Conservation (phyloP, 2,797 vertebrate species). For the Acipenser transmontanus region DNA sequence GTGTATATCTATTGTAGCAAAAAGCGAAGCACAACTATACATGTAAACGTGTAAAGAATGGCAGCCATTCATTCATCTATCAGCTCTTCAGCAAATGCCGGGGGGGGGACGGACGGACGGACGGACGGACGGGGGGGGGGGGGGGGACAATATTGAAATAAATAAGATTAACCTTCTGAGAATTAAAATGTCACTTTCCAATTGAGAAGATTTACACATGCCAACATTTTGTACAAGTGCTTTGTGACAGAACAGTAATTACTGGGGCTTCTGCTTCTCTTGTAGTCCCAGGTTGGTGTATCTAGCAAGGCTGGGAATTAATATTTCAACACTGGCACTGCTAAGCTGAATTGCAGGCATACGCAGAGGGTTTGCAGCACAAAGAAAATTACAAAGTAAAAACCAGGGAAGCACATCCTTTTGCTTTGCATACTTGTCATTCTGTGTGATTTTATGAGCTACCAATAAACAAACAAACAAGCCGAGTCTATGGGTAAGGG, state of each 20-base stretch:
- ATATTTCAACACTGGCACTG: not conserved
- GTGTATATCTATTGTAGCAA: no score
- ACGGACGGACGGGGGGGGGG: not conserved
- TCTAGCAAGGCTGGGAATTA: not conserved
- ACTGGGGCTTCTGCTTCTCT: not conserved
- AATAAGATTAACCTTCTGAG: not conserved
- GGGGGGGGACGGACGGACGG: no score
- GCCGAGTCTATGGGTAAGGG: not conserved
- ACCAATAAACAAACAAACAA: slow-evolving; percentile 1
- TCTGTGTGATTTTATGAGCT: not conserved
- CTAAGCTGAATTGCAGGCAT: not conserved
- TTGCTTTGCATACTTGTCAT: slow-evolving; percentile 4
- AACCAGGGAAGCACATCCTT: not conserved
- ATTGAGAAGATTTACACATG: not conserved
- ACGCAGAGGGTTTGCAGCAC: not conserved
- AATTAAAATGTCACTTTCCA: not conserved
- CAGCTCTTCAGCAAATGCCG: not conserved
- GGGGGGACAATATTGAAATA: not conserved
- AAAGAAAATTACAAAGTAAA: slow-evolving; percentile 2
- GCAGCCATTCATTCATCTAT: not conserved
- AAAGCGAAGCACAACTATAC: no score
- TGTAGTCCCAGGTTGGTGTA: not conserved
- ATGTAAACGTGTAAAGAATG: no score
- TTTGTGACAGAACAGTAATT: not conserved
- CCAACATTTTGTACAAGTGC: not conserved